Conservation (phyloP, 2,797 vertebrate species). For the Phoxinus dragarum region DNA sequence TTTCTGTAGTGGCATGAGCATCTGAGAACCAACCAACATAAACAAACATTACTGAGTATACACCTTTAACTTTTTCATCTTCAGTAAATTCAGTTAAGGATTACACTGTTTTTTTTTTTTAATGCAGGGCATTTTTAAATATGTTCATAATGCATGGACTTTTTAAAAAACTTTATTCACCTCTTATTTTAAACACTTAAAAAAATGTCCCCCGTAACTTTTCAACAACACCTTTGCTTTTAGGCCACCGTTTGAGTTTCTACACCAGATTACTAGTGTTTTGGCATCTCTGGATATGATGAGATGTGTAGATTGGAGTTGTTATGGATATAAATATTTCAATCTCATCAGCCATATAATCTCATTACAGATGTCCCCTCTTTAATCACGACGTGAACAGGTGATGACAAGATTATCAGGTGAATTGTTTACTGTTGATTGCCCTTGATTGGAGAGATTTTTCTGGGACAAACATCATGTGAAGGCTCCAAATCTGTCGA, state of each 20-base stretch:
- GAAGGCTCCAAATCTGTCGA: conserved; percentile 18
- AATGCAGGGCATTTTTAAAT: too few relatives aligned
- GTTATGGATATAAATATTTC: too few relatives aligned
- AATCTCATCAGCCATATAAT: conserved; percentile 25
- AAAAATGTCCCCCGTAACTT: not conserved
- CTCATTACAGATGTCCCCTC: conserved; percentile 6
- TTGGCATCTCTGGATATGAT: conserved; percentile 17
- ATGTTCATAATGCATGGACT: too few relatives aligned
- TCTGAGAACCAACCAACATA: not conserved
- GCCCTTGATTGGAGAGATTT: conserved; percentile 26
- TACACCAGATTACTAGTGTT: conserved; percentile 9
- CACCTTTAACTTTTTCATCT: not conserved
- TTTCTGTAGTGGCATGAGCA: not conserved
- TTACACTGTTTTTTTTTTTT: not conserved
- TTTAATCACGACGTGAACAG: conserved; percentile 16
- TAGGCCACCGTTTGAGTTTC: not conserved
- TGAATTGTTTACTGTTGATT: conserved; percentile 39
- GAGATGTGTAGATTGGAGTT: not conserved
- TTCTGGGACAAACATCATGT: conserved; percentile 38
- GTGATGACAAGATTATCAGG: conserved; percentile 29
- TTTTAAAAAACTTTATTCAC: too few relatives aligned
- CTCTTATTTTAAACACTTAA: not conserved
- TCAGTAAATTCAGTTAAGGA: not conserved
- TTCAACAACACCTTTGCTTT: not conserved
- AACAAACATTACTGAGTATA: not conserved